These are phyloP conservation scores for Cantharis nigra DNA, from an alignment of 2,888 invertebrate genomes.

Conservation along the genomic window DNA sequence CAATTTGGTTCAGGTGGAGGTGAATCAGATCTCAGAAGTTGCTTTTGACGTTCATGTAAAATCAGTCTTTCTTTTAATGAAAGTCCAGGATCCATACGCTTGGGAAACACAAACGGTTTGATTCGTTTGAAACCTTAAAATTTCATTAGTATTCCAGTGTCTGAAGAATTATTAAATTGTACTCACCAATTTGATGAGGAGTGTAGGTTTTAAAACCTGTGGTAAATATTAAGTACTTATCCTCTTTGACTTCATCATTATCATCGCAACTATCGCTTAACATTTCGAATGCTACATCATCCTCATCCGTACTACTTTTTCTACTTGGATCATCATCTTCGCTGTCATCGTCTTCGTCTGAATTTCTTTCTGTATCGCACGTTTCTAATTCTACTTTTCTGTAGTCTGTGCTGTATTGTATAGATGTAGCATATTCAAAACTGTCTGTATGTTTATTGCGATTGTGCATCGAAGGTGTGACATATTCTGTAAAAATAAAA, in stretches of 20 bases:
- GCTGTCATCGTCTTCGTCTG: slow-evolving; percentile 46
- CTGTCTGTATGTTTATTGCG: slow-evolving; percentile 45
- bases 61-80: slow-evolving; percentile 69
- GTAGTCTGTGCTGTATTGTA: slow-evolving; percentile 68
- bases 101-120: slow-evolving; percentile 69
- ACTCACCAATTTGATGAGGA: slow-evolving; percentile 77
- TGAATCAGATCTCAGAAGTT: slow-evolving; percentile 54
- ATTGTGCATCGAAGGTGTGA: not conserved
- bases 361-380: slow-evolving; percentile 6
- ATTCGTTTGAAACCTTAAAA: slow-evolving; percentile 69
- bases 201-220: slow-evolving; percentile 83
- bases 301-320: slow-evolving; percentile 24
- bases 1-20: slow-evolving; percentile 67
- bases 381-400: slow-evolving; percentile 59
- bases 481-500: slow-evolving; percentile 5
- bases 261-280: slow-evolving; percentile 37
- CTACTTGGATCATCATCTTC: slow-evolving; percentile 42
- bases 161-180: not conserved
- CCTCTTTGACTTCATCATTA: slow-evolving; percentile 60
- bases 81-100: slow-evolving; percentile 69
- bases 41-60: slow-evolving; percentile 61
- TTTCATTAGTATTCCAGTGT: not conserved
- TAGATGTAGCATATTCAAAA: slow-evolving; percentile 61
- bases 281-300: slow-evolving; percentile 38
- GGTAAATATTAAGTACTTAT: slow-evolving; percentile 81